phyloP scores from a whole-genome alignment of 2,113 vertebrate species.

The Chaetura pelagica region DNA sequence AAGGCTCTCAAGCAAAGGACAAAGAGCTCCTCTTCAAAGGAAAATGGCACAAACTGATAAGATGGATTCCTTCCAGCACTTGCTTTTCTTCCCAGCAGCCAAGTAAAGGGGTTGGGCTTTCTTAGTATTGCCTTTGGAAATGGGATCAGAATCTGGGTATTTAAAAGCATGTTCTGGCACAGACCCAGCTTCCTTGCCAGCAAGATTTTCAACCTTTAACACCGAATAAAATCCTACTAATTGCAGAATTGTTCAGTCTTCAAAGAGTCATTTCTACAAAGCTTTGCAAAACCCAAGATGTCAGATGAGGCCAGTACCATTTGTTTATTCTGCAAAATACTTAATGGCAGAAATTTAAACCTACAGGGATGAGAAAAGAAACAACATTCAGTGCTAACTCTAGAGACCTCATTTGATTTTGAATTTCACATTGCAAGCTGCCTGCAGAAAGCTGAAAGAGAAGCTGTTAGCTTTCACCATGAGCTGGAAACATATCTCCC shows the following conservation, averaged over 20 bases:
- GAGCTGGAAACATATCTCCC: background rate
- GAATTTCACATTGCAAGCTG: slow-evolving; percentile 22
- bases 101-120: slow-evolving; percentile 27
- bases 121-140: slow-evolving; percentile 46
- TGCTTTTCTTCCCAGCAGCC: slow-evolving; percentile 19
- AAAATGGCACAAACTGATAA: slow-evolving; percentile 48
- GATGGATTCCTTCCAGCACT: slow-evolving; percentile 40
- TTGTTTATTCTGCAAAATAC: slow-evolving; percentile 18
- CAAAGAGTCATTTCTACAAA: background rate
- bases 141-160: background rate
- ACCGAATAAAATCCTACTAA: slow-evolving; percentile 44
- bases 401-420: background rate
- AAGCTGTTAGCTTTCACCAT: background rate
- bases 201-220: slow-evolving; percentile 54
- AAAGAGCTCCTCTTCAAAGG: slow-evolving; percentile 19
- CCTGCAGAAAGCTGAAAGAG: slow-evolving; percentile 5
- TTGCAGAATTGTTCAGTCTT: slow-evolving; percentile 54
- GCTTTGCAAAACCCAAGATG: background rate
- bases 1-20: slow-evolving; percentile 13
- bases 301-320: background rate
- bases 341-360: slow-evolving; percentile 2
- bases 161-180: slow-evolving; percentile 42
- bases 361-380: background rate
- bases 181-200: slow-evolving; percentile 31
- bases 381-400: background rate